Evolutionary conservation across 2,797 vertebrate genomes (phyloP).

Genomic region (Acrossocheilus wenchowensis): DNA sequence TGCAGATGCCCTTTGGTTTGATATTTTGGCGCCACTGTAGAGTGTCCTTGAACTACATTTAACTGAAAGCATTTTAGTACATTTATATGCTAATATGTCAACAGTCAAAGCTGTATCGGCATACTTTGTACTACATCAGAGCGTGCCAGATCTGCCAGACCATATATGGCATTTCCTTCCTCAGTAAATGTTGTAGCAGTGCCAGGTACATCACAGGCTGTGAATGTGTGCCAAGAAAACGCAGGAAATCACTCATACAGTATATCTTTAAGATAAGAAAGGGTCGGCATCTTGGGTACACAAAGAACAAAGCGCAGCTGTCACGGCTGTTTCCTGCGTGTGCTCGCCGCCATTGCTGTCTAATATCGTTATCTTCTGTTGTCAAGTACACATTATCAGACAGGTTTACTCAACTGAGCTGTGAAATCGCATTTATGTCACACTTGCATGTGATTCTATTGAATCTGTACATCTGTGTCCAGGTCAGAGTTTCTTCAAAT

Average conservation of each 20-base stretch:
- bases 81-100: neutral
- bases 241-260: conserved; percentile 62
- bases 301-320: conserved; percentile 63
- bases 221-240: conserved; percentile 62
- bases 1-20: neutral
- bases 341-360: conserved; percentile 26
- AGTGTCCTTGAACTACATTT: conserved; percentile 6
- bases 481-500: conserved; percentile 28
- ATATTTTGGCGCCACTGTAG: neutral
- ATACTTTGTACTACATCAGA: conserved; percentile 11
- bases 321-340: conserved; percentile 61
- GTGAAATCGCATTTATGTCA: conserved; percentile 50
- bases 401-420: conserved; percentile 41
- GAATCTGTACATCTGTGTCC: conserved; percentile 4
- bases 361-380: conserved; percentile 60
- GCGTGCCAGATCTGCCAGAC: conserved; percentile 28
- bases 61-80: neutral
- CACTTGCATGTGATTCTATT: conserved; percentile 46
- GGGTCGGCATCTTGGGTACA: conserved; percentile 55
- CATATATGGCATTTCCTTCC: conserved; percentile 66
- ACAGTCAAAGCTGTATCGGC: neutral
- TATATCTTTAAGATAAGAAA: conserved; percentile 64
- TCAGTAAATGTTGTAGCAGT: conserved; percentile 48
- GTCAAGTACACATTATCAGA: conserved; percentile 57
- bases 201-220: conserved; percentile 50